Evolutionary conservation across 2,888 invertebrate species (phyloP).

Genomic region (Lasioglossum morio): DNA sequence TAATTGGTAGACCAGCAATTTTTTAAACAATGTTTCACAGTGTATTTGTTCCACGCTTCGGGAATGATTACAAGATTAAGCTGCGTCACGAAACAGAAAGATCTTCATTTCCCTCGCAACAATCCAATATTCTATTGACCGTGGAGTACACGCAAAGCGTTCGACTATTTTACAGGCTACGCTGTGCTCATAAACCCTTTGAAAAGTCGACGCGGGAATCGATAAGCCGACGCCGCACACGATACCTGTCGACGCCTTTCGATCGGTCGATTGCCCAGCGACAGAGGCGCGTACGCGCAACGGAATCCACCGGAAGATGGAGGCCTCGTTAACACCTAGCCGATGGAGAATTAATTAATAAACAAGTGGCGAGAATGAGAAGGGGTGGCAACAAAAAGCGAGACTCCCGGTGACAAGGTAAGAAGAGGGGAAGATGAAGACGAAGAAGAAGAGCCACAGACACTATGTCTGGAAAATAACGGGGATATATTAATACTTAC

Average conservation of each 20-base stretch:
- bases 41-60: neutral
- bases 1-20: neutral
- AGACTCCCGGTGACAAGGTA: neutral
- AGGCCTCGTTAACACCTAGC: conserved; percentile 31
- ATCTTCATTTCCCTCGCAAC: neutral
- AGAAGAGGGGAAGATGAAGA: neutral
- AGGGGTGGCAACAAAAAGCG: neutral
- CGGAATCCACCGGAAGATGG: neutral
- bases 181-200: neutral
- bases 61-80: neutral
- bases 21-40: neutral
- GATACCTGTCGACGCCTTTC: conserved; percentile 29
- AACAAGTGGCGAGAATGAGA: neutral
- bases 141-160: conserved; percentile 3
- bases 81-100: neutral
- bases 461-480: no score
- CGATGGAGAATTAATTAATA: conserved; percentile 34
- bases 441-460: neutral
- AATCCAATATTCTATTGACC: neutral
- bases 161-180: neutral
- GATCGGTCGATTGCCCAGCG: conserved; percentile 22
- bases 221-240: conserved; percentile 15
- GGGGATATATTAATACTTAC: no score
- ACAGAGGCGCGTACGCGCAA: neutral
- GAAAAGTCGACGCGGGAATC: conserved; percentile 18